Percentiles rank a stretch among this genome's conserved stretches.
These are phyloP conservation scores for Drosophila santomea DNA, from an alignment of 1,140 invertebrate species.

Conservation along the genomic window DNA sequence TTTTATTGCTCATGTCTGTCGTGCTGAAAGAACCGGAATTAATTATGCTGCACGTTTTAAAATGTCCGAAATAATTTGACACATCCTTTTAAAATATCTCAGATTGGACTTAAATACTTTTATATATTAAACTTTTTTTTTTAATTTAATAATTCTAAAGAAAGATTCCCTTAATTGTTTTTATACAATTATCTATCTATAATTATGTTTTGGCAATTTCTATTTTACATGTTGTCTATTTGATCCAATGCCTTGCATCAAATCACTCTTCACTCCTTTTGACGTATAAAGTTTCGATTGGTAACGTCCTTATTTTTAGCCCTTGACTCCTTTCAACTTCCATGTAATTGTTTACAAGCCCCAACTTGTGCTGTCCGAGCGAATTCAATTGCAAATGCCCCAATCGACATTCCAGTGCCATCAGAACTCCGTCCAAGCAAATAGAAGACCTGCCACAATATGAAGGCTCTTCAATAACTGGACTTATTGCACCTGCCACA, in stretches of 20 bases:
- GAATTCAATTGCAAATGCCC: slow-evolving; percentile 26
- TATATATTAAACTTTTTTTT: too few species aligned
- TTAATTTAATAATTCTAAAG: too few species aligned
- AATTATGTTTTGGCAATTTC: too few species aligned
- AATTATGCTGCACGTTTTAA: slow-evolving; percentile 12
- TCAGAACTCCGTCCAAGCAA: slow-evolving; percentile 9
- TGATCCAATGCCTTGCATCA: too few species aligned
- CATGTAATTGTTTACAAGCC: slow-evolving; percentile 35
- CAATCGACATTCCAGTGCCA: background rate
- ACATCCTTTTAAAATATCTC: too few species aligned
- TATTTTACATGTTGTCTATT: too few species aligned
- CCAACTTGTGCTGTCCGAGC: slow-evolving; percentile 23
- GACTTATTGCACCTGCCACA: slow-evolving; percentile 54
- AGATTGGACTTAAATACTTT: too few species aligned
- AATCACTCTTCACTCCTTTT: background rate
- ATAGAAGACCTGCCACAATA: slow-evolving; percentile 47
- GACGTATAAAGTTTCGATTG: slow-evolving; percentile 5
- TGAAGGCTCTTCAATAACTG: slow-evolving; percentile 48
- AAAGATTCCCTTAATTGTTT: too few species aligned
- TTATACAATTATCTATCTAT: too few species aligned
- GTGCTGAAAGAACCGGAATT: background rate
- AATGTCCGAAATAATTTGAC: slow-evolving; percentile 10
- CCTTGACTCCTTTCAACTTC: background rate
- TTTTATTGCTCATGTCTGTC: slow-evolving; percentile 20
- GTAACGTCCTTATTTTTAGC: background rate